A percentile compares a stretch with the other conserved stretches of the same genome.
These are phyloP conservation scores for Drosophila suboccidentalis DNA, from an alignment of 2,888 invertebrate genomes.

Conservation along the genomic window DNA sequence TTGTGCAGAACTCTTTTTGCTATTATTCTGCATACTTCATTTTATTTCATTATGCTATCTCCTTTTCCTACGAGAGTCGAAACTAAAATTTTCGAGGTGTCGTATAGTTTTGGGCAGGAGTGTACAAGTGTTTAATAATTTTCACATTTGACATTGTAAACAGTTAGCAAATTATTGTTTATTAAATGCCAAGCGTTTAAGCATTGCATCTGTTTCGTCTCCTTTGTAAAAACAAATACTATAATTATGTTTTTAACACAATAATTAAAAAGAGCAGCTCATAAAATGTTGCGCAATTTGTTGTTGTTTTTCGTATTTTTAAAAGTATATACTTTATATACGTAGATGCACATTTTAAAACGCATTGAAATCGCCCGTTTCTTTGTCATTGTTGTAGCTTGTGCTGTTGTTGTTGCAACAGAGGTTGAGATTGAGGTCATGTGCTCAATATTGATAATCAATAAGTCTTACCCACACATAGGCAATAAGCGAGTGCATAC, in stretches of 20 bases:
- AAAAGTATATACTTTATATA: not conserved
- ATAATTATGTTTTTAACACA: slow-evolving; percentile 39
- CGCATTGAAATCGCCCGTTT: slow-evolving; percentile 14
- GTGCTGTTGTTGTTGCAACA: slow-evolving; percentile 17
- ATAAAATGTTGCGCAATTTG: slow-evolving; percentile 16
- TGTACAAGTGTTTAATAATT: slow-evolving; percentile 6
- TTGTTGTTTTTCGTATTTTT: not conserved
- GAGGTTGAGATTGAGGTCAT: slow-evolving; percentile 65
- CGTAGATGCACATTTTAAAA: slow-evolving; percentile 5
- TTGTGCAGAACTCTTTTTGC: too few relatives aligned
- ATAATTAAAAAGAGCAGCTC: slow-evolving; percentile 29
- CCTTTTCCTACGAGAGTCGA: too few relatives aligned
- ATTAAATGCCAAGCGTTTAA: slow-evolving; percentile 2
- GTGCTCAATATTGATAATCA: slow-evolving; percentile 59
- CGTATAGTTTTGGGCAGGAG: too few relatives aligned
- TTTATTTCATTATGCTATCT: too few relatives aligned
- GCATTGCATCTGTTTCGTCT: not conserved
- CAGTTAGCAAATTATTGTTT: slow-evolving; percentile 26
- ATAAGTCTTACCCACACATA: slow-evolving; percentile 21
- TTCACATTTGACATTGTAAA: slow-evolving; percentile 19
- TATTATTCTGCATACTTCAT: too few relatives aligned
- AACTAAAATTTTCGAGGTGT: too few relatives aligned
- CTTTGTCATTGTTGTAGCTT: slow-evolving; percentile 37
- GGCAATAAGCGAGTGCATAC: not conserved
- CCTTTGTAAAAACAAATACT: slow-evolving; percentile 2